Evolutionary conservation across 1,140 invertebrate genomes (phyloP), one percentile per base, ranked within the genome.

Genomic region (Ptiloglossa arizonensis): DNA sequence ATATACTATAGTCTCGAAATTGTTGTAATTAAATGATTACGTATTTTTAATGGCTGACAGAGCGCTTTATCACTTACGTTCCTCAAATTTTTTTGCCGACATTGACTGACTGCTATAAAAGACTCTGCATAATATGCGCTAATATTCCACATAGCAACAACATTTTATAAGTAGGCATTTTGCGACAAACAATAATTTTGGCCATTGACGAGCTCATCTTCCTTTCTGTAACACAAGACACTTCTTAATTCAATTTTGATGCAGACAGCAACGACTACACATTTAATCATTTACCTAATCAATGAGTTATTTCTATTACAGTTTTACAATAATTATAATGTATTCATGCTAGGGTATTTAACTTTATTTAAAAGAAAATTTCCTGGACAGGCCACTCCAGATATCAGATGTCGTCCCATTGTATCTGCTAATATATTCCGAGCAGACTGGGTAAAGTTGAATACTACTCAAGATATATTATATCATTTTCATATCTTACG

Each of bases 101-200:
- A 87, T 89, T 90, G 90, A 90, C 90, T 92, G 90, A 90, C 90
- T 91, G 86, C 79, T 90, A 87, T 91, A 86, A 76, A 87, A 88
- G 90, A 89, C 89, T 91, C 89, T 90, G 89, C 89, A 90, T 86
- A 88, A 81, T 79, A 73, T 56, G 5, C 75, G 57, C 46, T 64
- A 67, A 69, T 83, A 86, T 87, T 87, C 79, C 82, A 84, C 82
- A 84, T 84, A 84, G 82, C 82, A 50, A 84, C 24, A 69, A 84
- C 24, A 69, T 52, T 17, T 57, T 46, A 62, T 29, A 82, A 59
- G 29, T 32, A 54, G 48, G 46, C 17, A 56, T 22, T 2, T 38
- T 54, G 8, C 24, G 32, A 52, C 5, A 29, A 54, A 41, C 17
- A 56, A 50, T 57, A 48, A 48, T 13, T 44, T 68, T 52, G 11